Evolutionary conservation across 64 coral and sea anemone species (phyloP).

Genomic region (Acropora yongei): DNA sequence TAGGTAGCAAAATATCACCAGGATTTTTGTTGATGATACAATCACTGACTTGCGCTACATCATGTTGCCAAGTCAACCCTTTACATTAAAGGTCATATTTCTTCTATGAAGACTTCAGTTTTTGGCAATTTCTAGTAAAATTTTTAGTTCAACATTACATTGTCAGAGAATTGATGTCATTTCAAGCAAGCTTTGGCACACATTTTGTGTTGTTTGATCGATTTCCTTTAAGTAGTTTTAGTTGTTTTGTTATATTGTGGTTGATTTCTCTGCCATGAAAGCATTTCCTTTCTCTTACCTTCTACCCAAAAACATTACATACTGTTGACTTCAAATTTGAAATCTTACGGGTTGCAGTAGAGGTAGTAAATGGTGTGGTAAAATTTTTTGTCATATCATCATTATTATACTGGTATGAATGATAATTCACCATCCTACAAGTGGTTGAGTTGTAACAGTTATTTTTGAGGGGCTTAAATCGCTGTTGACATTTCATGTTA

Average conservation of each 20-base stretch:
- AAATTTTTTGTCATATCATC: too few species aligned
- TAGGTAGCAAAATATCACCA: background rate
- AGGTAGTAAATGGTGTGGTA: too few species aligned
- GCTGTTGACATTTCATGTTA: too few species aligned
- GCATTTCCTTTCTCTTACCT: background rate
- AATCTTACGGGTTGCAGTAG: background rate
- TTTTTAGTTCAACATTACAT: background rate
- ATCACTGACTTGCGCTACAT: too few species aligned
- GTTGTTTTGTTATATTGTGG: background rate
- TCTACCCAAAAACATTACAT: background rate
- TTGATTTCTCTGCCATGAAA: background rate
- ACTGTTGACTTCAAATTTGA: background rate
- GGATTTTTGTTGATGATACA: background rate
- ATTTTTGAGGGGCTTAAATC: too few species aligned
- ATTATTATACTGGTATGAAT: too few species aligned
- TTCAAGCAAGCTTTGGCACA: constrained; percentile 15
- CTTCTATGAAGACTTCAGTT: background rate
- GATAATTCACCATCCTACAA: too few species aligned
- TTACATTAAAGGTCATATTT: background rate
- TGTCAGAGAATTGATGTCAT: constrained; percentile 6
- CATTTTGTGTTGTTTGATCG: background rate
- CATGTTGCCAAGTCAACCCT: too few species aligned
- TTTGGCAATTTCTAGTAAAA: background rate
- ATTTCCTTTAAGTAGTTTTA: background rate
- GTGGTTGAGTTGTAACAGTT: too few species aligned